Evolutionary conservation across 2,113 vertebrate species (phyloP).

Genomic region (Numenius arquata): DNA sequence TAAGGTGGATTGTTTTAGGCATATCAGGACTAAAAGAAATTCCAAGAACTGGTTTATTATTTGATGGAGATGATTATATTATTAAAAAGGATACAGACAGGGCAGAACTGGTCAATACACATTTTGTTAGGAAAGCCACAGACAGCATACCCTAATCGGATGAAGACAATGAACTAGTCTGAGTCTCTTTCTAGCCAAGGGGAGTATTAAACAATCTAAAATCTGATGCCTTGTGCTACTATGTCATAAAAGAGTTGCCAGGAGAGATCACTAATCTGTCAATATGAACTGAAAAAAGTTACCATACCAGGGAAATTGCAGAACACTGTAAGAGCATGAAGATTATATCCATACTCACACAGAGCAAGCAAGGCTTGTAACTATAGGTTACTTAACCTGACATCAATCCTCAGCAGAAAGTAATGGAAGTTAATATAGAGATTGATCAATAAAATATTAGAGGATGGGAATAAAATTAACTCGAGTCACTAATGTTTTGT

Average conservation of each 20-base stretch:
- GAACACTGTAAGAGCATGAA: neutral
- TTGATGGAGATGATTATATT: neutral
- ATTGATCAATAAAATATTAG: slow-evolving; percentile 67
- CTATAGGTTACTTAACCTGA: slow-evolving; percentile 44
- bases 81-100: neutral
- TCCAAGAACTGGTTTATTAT: neutral
- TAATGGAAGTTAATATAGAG: slow-evolving; percentile 20
- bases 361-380: neutral
- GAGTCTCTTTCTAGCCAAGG: neutral
- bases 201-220: neutral
- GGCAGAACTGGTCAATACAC: neutral
- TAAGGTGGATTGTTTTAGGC: neutral
- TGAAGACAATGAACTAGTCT: neutral
- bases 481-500: slow-evolving; percentile 53
- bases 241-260: neutral
- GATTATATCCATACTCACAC: neutral
- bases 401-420: slow-evolving; percentile 49
- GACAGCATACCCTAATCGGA: neutral
- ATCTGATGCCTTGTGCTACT: neutral
- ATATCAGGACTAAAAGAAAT: neutral
- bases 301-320: neutral
- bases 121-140: neutral
- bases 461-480: slow-evolving; percentile 63
- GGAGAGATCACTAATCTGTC: neutral
- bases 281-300: neutral